Conservation (phyloP, 2,888 invertebrate species). For the Platycheirus rosarum region DNA sequence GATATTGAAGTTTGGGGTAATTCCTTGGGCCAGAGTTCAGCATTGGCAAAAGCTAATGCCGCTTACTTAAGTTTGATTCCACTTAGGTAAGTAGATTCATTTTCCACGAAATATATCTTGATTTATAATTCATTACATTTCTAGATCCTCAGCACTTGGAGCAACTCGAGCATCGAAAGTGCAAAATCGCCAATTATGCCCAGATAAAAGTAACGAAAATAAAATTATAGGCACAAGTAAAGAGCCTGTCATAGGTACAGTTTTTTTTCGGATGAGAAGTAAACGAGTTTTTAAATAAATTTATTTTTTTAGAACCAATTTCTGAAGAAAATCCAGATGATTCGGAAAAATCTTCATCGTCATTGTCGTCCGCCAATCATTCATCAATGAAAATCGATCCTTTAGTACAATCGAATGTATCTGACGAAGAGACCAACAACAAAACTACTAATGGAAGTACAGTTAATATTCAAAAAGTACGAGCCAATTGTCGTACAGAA, state of each 20-base stretch:
- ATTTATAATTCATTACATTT: no score
- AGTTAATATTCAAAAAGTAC: slow-evolving; percentile 85
- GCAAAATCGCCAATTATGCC: slow-evolving; percentile 82
- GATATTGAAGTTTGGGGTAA: slow-evolving; percentile 94
- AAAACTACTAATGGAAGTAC: slow-evolving; percentile 74
- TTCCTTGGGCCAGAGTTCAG: slow-evolving; percentile 84
- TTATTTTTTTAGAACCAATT: slow-evolving; percentile 43
- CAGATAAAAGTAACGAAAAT: slow-evolving; percentile 80
- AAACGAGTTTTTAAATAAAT: not conserved
- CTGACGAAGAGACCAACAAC: slow-evolving; percentile 67
- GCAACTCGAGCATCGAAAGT: slow-evolving; percentile 81
- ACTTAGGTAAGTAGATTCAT: slow-evolving; percentile 76
- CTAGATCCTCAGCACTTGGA: slow-evolving; percentile 81
- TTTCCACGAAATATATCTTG: no score
- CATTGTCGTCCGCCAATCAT: slow-evolving; percentile 71
- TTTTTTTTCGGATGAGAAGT: no score
- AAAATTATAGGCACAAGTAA: slow-evolving; percentile 76
- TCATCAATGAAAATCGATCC: slow-evolving; percentile 73
- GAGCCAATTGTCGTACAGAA: slow-evolving; percentile 91
- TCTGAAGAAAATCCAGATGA: slow-evolving; percentile 62
- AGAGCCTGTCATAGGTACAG: slow-evolving; percentile 48
- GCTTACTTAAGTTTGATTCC: slow-evolving; percentile 82
- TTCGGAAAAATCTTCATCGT: slow-evolving; percentile 64
- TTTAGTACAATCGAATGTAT: slow-evolving; percentile 81
- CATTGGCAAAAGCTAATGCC: slow-evolving; percentile 83